Base-by-base conservation (phyloP, 2,888 invertebrate species). In the Anticlea derivata region DNA sequence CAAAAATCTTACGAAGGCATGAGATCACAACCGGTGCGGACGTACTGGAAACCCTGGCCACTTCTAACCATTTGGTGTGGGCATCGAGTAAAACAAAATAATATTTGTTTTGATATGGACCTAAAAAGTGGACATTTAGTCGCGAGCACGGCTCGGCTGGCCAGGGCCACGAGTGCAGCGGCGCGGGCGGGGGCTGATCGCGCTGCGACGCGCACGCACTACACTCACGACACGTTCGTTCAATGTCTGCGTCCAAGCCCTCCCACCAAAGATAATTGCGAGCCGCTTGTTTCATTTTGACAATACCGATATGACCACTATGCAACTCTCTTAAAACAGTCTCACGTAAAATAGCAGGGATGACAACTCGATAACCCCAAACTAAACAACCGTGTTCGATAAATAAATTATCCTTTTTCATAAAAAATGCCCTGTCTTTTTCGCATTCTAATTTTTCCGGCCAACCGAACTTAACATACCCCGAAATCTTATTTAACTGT, bases 401-500 rank as follows among this genome's bases (percentile, higher is more conserved):
- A n/a, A n/a, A n/a, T n/a, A n/a, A n/a, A n/a, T n/a, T n/a, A n/a
- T n/a, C n/a, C n/a, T n/a, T n/a, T n/a, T n/a, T n/a, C n/a, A n/a
- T n/a, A n/a, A n/a, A n/a, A n/a, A n/a, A n/a, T n/a, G n/a, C 23
- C 5, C 4, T 7, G 5, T 3, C 5, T 23, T 23, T 23, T 7
- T 23, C 23, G 5, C 5, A 3, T 23, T 23, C 23, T 7, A 7
- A 23, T 5, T 7, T 1, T 7, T 3, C 4, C 4, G 23, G 23
- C 23, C 23, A 23, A 22, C 41, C 43, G 8, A 26, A 34, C 17
- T 17, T 34, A 5, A 34, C 17, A 7, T 26, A 33, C 5, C 33
- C 31, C 5, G 7, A n/a, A 4, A 41, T 44, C 27, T 34, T 44
- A 20, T 26, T 26, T 7, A 41, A 48, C 7, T 50, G 50, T 13